Percentiles rank a stretch among this genome's conserved stretches.
Conservation (phyloP, 2,888 invertebrate genomes). For the Hedya salicella region DNA sequence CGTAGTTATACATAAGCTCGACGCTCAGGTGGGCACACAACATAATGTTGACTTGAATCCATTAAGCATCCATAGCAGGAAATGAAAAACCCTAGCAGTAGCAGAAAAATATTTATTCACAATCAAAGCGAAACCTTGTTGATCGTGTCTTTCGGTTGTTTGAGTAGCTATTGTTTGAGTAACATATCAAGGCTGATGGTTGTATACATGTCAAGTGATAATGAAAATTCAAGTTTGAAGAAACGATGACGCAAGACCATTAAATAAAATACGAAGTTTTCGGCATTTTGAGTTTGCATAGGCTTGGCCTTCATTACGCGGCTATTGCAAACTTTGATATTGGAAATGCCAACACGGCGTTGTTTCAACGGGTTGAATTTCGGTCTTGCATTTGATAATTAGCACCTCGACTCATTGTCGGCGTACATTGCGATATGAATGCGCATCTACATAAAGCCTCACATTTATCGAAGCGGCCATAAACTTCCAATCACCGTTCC, state of each 20-base stretch:
- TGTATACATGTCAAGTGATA: slow-evolving; percentile 83
- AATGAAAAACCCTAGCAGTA: slow-evolving; percentile 50
- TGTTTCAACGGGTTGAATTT: slow-evolving; percentile 84
- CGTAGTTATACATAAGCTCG: neutral
- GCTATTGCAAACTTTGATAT: slow-evolving; percentile 84
- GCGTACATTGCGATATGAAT: slow-evolving; percentile 65
- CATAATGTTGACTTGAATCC: slow-evolving; percentile 36
- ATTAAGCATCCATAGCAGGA: slow-evolving; percentile 37
- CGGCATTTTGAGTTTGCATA: slow-evolving; percentile 83
- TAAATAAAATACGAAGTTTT: slow-evolving; percentile 80
- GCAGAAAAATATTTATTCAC: slow-evolving; percentile 68
- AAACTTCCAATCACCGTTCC: slow-evolving; percentile 79
- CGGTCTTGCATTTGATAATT: slow-evolving; percentile 50
- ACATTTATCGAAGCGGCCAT: slow-evolving; percentile 79
- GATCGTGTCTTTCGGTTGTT: slow-evolving; percentile 77
- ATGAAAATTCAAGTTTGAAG: slow-evolving; percentile 85
- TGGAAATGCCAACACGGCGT: slow-evolving; percentile 81
- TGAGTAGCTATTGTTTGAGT: slow-evolving; percentile 83
- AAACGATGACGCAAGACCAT: slow-evolving; percentile 83
- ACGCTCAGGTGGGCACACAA: slow-evolving; percentile 35
- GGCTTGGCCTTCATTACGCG: slow-evolving; percentile 82
- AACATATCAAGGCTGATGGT: slow-evolving; percentile 83
- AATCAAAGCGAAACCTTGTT: slow-evolving; percentile 73
- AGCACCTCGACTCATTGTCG: slow-evolving; percentile 45
- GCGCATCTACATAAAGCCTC: slow-evolving; percentile 64